Conservation (phyloP, 2,113 vertebrate genomes). For the Anser brachyrhynchus region DNA sequence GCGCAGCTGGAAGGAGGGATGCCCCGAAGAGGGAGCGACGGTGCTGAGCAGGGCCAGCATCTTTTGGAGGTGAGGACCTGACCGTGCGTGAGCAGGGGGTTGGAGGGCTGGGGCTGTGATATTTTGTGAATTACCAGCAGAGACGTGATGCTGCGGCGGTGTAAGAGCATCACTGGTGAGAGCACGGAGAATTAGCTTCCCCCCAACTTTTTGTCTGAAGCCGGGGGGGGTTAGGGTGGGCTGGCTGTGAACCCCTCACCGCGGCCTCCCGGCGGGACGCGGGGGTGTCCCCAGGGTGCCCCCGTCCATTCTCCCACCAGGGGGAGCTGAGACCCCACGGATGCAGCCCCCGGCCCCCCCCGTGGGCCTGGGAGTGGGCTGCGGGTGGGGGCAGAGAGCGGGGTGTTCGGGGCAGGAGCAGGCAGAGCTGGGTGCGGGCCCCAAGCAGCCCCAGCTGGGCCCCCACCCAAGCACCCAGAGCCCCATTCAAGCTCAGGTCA, state of each 20-base stretch:
- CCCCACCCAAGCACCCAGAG: fast-evolving
- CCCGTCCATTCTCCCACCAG: background rate
- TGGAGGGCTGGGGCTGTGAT: background rate
- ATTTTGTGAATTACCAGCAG: background rate
- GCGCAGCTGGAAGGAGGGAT: background rate
- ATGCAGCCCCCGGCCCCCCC: background rate
- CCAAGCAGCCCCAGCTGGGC: background rate
- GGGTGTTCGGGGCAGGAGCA: too few relatives aligned
- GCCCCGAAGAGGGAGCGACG: background rate
- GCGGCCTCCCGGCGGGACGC: too few relatives aligned
- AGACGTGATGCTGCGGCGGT: background rate
- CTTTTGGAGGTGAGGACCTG: background rate
- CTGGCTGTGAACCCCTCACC: too few relatives aligned
- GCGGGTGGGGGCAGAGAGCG: too few relatives aligned
- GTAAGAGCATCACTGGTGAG: background rate
- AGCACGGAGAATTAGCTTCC: too few relatives aligned
- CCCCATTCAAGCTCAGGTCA: background rate
- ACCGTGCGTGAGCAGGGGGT: too few relatives aligned
- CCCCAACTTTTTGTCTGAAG: too few relatives aligned
- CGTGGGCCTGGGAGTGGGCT: too few relatives aligned
- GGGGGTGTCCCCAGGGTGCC: too few relatives aligned
- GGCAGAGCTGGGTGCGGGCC: fast-evolving
- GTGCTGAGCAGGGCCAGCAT: background rate
- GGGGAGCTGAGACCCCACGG: background rate
- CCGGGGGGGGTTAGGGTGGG: too few relatives aligned